Evolutionary conservation across 2,888 invertebrate species (phyloP), one percentile per base, ranked within the genome.

Genomic region (Andrena haemorrhoa): DNA sequence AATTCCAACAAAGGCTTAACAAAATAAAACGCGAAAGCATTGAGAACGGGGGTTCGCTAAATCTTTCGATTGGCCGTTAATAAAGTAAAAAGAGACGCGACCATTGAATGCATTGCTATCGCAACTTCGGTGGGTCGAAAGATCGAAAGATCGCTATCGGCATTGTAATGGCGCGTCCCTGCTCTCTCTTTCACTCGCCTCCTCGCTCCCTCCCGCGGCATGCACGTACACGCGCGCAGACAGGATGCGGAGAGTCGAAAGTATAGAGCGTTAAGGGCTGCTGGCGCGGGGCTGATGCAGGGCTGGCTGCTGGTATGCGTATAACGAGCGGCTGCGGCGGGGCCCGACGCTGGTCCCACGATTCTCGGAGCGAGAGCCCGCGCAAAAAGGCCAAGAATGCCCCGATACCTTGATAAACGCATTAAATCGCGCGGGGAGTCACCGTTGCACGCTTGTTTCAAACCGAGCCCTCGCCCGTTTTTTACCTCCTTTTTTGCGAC

Each of bases 361-460:
- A 87, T 87, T 82, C 84, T 76, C 65, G 80, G 68, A 73, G 71
- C 63, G 60, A 65, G 68, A 63, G 56, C 53, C 64, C 69, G 72
- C 63, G 75, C 85, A 87, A 87, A 87, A 87, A 87, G 87, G 78
- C 63, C 63, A 84, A 82, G 87, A 87, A 87, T 85, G 83, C 74
- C 74, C 75, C 85, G 75, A 85, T 86, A 78, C 74, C 71, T 75
- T 72, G 82, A 82, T 86, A 84, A 84, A 84, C 69, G 86, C 79
- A 82, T 82, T 80, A 75, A 82, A 82, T 82, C 82, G 82, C 69
- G 31, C 23, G 60, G 81, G 69, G 79, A 70, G 47, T 65, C 60
- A 60, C 70, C 68, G 33, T 31, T 26, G 65, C 33, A 8, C 58
- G 63, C 51, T 66, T 49, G 60, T 51, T 65, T 60, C 49, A 49